A percentile compares a stretch with the other conserved stretches of the same genome.
Evolutionary conservation across 2,888 invertebrate genomes (phyloP).

Genomic region (Ommatoiulus sabulosus): DNA sequence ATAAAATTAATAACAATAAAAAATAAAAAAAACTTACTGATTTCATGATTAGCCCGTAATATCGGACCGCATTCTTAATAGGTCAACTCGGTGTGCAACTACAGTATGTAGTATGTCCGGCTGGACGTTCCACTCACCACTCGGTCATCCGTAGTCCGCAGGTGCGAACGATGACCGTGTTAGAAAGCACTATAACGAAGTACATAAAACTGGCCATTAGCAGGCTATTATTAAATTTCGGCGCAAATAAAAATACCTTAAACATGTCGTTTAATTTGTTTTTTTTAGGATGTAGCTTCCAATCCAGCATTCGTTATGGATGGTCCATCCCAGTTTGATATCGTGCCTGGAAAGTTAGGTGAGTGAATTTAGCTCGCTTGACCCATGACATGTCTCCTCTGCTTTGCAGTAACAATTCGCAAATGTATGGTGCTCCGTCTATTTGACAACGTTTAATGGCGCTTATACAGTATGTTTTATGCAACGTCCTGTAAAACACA

Average conservation of each 20-base stretch:
- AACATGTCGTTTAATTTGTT: slow-evolving; percentile 54
- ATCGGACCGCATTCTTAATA: neutral
- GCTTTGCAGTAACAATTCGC: no score
- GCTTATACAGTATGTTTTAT: no score
- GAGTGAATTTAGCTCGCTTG: slow-evolving; percentile 68
- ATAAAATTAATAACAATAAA: neutral
- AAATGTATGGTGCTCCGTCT: no score
- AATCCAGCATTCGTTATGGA: slow-evolving; percentile 85
- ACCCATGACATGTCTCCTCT: no score
- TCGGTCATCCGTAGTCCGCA: neutral
- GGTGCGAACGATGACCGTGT: neutral
- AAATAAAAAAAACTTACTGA: neutral
- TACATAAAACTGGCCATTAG: neutral
- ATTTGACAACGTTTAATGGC: no score
- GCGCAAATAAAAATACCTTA: neutral
- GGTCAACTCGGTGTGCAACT: no score
- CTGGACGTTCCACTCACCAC: neutral
- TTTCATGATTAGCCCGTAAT: neutral
- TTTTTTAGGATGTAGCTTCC: slow-evolving; percentile 80
- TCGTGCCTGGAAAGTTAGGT: slow-evolving; percentile 90
- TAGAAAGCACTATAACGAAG: neutral
- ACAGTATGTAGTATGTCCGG: neutral
- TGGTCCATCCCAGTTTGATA: slow-evolving; percentile 84
- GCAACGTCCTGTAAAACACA: no score
- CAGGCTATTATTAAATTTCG: neutral